These are phyloP conservation scores for Vultur gryphus DNA, from an alignment of 2,797 vertebrate genomes.

Conservation along the genomic window DNA sequence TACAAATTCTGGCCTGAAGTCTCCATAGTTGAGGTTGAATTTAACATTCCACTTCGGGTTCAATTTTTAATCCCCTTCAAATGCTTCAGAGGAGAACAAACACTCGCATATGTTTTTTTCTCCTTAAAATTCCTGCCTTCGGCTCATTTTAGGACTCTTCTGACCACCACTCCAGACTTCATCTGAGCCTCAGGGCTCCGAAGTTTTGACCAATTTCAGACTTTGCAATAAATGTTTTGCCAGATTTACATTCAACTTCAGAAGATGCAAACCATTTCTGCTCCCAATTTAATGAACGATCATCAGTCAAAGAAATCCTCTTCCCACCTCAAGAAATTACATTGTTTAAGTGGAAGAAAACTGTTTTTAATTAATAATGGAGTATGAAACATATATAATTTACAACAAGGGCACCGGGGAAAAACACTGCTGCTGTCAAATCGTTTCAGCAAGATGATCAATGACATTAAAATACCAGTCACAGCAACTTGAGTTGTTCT, in stretches of 20 bases:
- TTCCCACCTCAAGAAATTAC: conserved; percentile 3
- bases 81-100: background rate
- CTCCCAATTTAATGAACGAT: background rate
- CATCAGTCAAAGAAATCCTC: background rate
- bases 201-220: background rate
- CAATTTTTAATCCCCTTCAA: background rate
- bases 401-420: background rate
- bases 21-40: background rate
- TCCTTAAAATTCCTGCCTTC: background rate
- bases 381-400: background rate
- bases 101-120: background rate
- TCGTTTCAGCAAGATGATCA: background rate
- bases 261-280: background rate
- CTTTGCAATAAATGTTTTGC: background rate
- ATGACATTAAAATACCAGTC: background rate
- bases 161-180: background rate
- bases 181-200: background rate
- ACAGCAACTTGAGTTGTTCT: background rate
- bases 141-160: background rate
- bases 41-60: background rate
- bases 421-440: background rate
- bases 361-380: background rate
- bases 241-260: background rate
- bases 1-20: background rate
- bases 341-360: background rate